Base-by-base conservation (phyloP, 2,888 invertebrate genomes). In the Scotopteryx bipunctaria region DNA sequence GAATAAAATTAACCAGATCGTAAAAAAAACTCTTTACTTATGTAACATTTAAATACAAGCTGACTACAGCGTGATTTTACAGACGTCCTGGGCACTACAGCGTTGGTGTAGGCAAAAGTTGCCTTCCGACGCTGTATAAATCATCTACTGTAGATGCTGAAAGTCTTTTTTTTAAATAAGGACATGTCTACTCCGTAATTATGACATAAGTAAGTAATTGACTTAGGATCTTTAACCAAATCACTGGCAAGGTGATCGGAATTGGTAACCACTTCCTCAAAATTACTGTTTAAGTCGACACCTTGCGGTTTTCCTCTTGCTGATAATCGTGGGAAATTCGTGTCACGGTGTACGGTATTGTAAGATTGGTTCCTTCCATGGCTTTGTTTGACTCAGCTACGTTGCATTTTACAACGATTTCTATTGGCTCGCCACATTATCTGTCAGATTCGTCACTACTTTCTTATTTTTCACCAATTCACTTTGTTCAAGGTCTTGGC, bases 241-340 rank as follows among this genome's bases (percentile, higher is more conserved):
- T 6, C 3, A 32, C 3, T 5, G 14, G 23, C 40, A 21, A 46
- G 35, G 15, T 41, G 25, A 45, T 36, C 27, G 5, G 21, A 42
- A 38, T n/a, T 47, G 16, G 17, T 15, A 38, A 44, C 40, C 17
- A 21, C 19, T 42, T 53, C 49, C 48, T 41, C 42, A 21, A 29
- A 45, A 31, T 19, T 15, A 51, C 49, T 40, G 40, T 49, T 55
- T 40, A 19, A 14, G 9, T 23, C 11, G 5, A 19, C 25, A 23
- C 44, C 31, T 33, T 55, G 59, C 41, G 60, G 62, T 62, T 62
- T 61, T 59, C 63, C 63, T 59, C 15, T 31, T 40, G 25, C 25
- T 46, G 27, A 33, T 45, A 15, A 56, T 46, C 59, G 61, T 61
- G 63, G 49, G 61, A 63, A 63, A 38, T 42, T 49, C n/a, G 37